Base-by-base conservation (phyloP, 2,113 vertebrate species). In the Theristicus caerulescens region DNA sequence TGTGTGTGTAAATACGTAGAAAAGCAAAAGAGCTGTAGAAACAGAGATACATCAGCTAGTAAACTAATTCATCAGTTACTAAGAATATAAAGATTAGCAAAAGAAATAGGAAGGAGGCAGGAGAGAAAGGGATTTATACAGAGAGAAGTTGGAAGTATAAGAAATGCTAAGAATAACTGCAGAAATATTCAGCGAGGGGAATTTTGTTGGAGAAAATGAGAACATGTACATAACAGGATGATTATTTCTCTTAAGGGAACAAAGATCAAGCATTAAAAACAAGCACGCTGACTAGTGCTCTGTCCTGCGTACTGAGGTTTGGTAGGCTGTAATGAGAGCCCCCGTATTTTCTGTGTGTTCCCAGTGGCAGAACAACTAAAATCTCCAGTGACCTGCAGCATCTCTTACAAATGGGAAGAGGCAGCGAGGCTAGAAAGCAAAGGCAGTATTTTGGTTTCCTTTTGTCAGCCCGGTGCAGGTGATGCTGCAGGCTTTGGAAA, bases 201-300 rank as follows among this genome's bases (percentile, higher is more conserved):
- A 76, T 92, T 86, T 38, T 88, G 52, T 70, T 91, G 85, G 80
- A 51, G 80, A 83, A 94, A 96, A 94, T 59, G 31, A 89, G 52
- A 78, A 61, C 14, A 6, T 88, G 85, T 90, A 58, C 27, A 3
- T 82, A 81, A 82, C 0, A 3, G 46, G 38, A 93, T 77, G 59
- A 66, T 88, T 78, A 69, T 93, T 93, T 87, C 79, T 87, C 86
- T 52, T 76, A 77, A 80, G 69, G 77, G 88, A 87, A 44, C n/a
- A 64, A 86, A 94, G 81, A 71, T 88, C 40, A 91, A 72, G 74
- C 54, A 38, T 32, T 94, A 84, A 94, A 80, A 86, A 16, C 38
- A 36, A 85, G 34, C 17, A 4, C 1, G 2, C 34, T 47, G 71
- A 51, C 22, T 78, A 52, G 57, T 10, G 22, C 61, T 90, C 42